A percentile compares a stretch with the other conserved stretches of the same genome.
Conservation (phyloP, 1,140 invertebrate genomes). For the Heliothis virescens region DNA sequence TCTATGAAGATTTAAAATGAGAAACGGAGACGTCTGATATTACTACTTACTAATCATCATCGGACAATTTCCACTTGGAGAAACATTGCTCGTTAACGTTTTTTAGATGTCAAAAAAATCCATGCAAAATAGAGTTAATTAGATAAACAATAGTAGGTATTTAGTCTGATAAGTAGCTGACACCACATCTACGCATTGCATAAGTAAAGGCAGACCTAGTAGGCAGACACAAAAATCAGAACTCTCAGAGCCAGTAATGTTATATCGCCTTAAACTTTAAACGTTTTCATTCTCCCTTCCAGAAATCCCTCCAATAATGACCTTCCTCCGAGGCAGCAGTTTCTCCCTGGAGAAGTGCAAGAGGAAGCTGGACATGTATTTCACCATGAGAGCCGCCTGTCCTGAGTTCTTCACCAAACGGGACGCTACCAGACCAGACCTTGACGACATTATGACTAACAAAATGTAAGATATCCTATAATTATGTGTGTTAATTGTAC, state of each 20-base stretch:
- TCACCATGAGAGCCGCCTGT: slow-evolving; percentile 91
- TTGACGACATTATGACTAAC: slow-evolving; percentile 88
- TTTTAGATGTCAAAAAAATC: too few relatives aligned
- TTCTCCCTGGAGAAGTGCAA: slow-evolving; percentile 95
- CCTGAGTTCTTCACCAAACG: slow-evolving; percentile 93
- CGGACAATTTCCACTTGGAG: too few relatives aligned
- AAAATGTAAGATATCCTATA: slow-evolving; percentile 87
- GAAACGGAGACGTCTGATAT: background rate
- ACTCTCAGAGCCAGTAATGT: too few relatives aligned
- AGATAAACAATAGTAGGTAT: too few relatives aligned
- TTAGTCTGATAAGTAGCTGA: too few relatives aligned
- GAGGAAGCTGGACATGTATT: slow-evolving; percentile 93
- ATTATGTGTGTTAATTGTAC: background rate
- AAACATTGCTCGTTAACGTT: too few relatives aligned
- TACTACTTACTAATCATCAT: too few relatives aligned
- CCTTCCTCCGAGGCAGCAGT: slow-evolving; percentile 93
- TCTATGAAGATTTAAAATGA: background rate
- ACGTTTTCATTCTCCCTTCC: slow-evolving; percentile 32
- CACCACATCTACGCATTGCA: too few relatives aligned
- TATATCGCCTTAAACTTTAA: too few relatives aligned
- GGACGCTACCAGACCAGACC: slow-evolving; percentile 88
- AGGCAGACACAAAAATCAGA: too few relatives aligned
- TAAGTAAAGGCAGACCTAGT: too few relatives aligned
- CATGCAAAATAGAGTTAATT: too few relatives aligned
- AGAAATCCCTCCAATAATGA: slow-evolving; percentile 91